These are phyloP conservation scores for Cacoxenus indagator DNA, from an alignment of 2,888 invertebrate species.

Conservation along the genomic window DNA sequence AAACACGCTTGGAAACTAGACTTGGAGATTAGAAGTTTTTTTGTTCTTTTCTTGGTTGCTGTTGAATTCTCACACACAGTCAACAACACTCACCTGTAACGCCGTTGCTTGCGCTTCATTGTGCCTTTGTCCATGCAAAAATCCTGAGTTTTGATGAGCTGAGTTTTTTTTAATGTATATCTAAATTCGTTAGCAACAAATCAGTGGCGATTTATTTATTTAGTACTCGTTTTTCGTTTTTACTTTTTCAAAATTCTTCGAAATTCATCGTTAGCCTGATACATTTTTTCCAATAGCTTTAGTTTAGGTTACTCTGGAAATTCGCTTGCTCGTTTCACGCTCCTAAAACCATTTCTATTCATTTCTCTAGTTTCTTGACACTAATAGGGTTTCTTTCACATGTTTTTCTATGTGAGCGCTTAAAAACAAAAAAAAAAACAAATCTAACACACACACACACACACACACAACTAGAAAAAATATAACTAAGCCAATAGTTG, in stretches of 20 bases:
- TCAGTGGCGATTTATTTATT: background rate
- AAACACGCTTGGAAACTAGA: too few species aligned
- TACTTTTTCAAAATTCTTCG: background rate
- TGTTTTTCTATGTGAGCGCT: background rate
- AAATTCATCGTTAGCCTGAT: background rate
- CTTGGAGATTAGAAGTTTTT: background rate
- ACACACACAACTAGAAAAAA: background rate
- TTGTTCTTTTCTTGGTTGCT: background rate
- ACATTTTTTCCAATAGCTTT: background rate
- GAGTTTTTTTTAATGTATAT: background rate
- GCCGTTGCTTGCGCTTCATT: constrained; percentile 75
- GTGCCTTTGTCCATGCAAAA: constrained; percentile 69
- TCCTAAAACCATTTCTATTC: background rate
- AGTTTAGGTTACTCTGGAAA: background rate
- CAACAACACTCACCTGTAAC: constrained; percentile 72
- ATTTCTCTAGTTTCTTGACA: background rate
- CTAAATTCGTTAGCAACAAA: background rate
- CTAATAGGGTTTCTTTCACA: constrained; percentile 4
- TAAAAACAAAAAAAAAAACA: background rate
- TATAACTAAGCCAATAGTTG: too few species aligned
- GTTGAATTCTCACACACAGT: background rate
- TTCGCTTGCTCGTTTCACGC: background rate
- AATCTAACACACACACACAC: background rate
- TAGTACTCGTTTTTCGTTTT: background rate
- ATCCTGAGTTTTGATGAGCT: constrained; percentile 38